Evolutionary conservation across 2,797 vertebrate genomes (phyloP).

Genomic region (Pipistrellus kuhlii): DNA sequence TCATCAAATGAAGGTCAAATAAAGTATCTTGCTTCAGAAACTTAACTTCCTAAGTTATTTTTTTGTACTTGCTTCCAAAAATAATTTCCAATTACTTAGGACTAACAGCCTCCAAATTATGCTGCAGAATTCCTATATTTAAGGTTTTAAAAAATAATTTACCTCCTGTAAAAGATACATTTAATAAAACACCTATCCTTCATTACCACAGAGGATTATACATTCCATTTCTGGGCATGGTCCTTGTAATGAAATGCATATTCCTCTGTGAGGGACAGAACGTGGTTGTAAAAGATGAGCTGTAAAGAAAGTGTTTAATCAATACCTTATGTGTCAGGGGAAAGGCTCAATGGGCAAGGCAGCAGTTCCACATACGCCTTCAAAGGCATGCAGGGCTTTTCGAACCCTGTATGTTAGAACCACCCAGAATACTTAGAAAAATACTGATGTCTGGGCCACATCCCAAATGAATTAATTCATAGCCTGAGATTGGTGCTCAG

Average conservation of each 20-base stretch:
- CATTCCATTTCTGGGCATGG: neutral
- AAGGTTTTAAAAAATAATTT: neutral
- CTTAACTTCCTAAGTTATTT: conserved; percentile 35
- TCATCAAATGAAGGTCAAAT: conserved; percentile 49
- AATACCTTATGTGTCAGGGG: neutral
- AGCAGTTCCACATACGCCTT: neutral
- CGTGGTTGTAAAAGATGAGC: neutral
- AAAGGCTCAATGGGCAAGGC: neutral
- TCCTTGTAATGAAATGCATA: neutral
- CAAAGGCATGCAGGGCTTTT: neutral
- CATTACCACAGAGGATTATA: neutral
- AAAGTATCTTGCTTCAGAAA: neutral
- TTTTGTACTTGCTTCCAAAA: conserved; percentile 17
- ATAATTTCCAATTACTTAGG: conserved; percentile 30
- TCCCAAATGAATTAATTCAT: neutral
- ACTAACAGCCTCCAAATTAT: conserved; percentile 21
- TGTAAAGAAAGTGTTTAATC: conserved; percentile 2
- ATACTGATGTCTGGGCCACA: neutral
- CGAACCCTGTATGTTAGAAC: neutral
- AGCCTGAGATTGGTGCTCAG: neutral
- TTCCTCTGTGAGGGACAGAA: neutral
- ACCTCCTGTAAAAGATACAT: conserved; percentile 11
- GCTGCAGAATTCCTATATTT: neutral
- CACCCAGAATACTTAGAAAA: neutral
- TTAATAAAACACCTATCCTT: neutral